These are phyloP conservation scores for Bubalus kerabau DNA, from an alignment of 2,113 vertebrate species.

Conservation along the genomic window DNA sequence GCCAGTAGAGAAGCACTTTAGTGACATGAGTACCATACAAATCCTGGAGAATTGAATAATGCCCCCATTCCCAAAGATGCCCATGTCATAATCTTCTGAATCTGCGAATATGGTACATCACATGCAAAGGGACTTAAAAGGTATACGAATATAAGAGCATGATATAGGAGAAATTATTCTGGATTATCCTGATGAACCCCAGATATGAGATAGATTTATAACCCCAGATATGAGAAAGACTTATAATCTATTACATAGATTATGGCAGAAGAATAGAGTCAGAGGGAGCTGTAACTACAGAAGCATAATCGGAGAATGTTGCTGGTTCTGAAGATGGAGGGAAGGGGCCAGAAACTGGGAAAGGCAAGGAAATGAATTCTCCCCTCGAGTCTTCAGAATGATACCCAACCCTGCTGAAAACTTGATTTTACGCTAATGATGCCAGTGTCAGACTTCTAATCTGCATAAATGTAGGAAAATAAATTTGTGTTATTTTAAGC, in stretches of 20 bases:
- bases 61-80: rapidly evolving
- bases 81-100: background rate
- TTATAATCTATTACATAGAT: background rate
- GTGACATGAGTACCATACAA: background rate
- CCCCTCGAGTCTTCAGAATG: background rate
- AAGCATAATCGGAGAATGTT: background rate
- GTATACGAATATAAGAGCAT: background rate
- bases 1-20: background rate
- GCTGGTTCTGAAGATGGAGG: background rate
- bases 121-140: background rate
- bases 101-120: background rate
- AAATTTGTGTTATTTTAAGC: background rate
- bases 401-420: background rate
- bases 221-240: background rate
- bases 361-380: background rate
- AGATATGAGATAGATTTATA: background rate
- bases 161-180: background rate
- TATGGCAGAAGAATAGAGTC: background rate
- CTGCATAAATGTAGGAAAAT: background rate
- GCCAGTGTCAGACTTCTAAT: background rate
- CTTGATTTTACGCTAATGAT: background rate
- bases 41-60: background rate
- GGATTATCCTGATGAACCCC: background rate
- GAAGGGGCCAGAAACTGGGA: background rate
- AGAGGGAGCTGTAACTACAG: background rate